Evolutionary conservation across 2,113 vertebrate genomes (phyloP).

Genomic region (Oxyura jamaicensis): DNA sequence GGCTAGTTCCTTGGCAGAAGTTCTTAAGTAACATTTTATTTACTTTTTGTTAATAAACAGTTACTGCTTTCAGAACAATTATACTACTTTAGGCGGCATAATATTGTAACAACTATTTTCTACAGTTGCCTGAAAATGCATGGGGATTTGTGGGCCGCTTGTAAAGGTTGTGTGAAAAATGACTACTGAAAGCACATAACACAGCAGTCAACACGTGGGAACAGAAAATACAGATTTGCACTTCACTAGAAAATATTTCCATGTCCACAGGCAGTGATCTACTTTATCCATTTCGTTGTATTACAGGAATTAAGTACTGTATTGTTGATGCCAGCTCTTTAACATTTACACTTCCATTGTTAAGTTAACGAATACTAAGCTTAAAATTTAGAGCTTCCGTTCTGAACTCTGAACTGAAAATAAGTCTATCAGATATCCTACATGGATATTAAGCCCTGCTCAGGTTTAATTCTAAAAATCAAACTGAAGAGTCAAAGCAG

Average conservation of each 20-base stretch:
- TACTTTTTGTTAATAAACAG: not conserved
- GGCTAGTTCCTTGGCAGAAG: not conserved
- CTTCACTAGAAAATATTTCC: not conserved
- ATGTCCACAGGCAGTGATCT: not conserved
- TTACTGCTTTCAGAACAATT: not conserved
- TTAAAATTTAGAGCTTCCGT: not conserved
- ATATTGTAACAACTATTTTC: not conserved
- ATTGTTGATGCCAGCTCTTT: not conserved
- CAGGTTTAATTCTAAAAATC: not conserved
- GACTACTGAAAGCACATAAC: not conserved
- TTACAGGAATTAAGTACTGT: not conserved
- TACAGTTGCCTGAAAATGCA: not conserved
- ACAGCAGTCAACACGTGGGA: not conserved
- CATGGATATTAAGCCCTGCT: not conserved
- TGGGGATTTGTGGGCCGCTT: not conserved
- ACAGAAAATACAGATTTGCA: not conserved
- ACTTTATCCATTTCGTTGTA: not conserved
- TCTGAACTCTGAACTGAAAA: not conserved
- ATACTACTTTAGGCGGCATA: not conserved
- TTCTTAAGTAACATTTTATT: not conserved
- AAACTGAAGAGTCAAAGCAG: not conserved
- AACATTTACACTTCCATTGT: not conserved
- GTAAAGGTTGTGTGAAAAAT: not conserved
- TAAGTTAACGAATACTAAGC: not conserved
- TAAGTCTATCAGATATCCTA: not conserved